These are phyloP conservation scores for Ennomos erosarius DNA, from an alignment of 2,888 invertebrate genomes.

Conservation along the genomic window DNA sequence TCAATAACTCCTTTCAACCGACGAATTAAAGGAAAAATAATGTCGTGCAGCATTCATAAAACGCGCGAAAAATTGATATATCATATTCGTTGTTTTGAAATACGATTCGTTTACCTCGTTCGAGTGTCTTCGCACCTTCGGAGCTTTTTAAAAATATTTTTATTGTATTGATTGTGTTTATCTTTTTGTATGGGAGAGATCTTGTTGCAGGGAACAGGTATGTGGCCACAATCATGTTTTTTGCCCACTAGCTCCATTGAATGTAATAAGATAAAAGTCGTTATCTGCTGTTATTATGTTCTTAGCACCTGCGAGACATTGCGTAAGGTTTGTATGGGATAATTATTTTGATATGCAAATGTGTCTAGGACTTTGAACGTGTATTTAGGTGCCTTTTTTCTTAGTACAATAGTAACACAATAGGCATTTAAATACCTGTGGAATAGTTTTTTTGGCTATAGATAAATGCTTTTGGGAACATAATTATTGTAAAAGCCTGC, in stretches of 20 bases:
- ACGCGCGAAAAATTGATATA: conserved; percentile 68
- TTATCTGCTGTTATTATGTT: conserved; percentile 49
- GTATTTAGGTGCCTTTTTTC: conserved; percentile 16
- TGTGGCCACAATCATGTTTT: conserved; percentile 64
- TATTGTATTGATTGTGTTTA: conserved; percentile 68
- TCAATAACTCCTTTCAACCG: conserved; percentile 2
- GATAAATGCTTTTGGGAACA: too few species aligned
- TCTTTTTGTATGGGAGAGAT: conserved; percentile 64
- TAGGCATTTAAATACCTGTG: conserved; percentile 2
- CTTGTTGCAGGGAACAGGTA: conserved; percentile 69
- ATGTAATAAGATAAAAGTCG: conserved; percentile 53
- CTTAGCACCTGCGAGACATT: conserved; percentile 56
- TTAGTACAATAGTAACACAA: neutral
- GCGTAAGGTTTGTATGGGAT: conserved; percentile 38
- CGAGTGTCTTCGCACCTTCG: conserved; percentile 60
- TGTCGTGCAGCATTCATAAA: conserved; percentile 51
- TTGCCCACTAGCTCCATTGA: conserved; percentile 42
- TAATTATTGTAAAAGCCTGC: too few species aligned
- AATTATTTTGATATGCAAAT: conserved; percentile 61
- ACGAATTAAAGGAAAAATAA: conserved; percentile 22
- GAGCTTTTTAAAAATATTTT: conserved; percentile 60
- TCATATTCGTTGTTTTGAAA: conserved; percentile 79
- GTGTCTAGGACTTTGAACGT: conserved; percentile 34
- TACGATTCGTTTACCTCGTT: conserved; percentile 68
- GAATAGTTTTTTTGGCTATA: neutral